These are phyloP conservation scores for Podocnemis expansa DNA, from an alignment of 2,113 vertebrate species.

Conservation along the genomic window DNA sequence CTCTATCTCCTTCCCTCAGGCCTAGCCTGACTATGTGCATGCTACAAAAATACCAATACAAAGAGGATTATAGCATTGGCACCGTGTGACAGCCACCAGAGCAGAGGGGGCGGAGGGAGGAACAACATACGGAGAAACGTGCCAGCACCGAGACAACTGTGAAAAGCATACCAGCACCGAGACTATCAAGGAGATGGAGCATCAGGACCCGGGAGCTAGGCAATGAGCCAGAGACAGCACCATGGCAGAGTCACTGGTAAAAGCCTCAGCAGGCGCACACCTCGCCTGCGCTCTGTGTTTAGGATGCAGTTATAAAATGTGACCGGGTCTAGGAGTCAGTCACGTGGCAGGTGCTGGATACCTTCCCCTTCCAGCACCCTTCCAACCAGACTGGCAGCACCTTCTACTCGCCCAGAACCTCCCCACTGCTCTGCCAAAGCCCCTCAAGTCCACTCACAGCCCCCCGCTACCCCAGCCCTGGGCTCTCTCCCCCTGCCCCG, in stretches of 20 bases:
- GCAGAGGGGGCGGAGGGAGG: not conserved
- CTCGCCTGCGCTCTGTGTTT: not conserved
- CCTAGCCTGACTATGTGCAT: not conserved
- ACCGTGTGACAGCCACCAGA: not conserved
- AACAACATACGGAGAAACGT: fast-evolving
- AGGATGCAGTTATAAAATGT: not conserved
- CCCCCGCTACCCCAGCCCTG: too few species aligned
- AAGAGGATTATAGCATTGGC: not conserved
- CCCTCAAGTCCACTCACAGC: too few species aligned
- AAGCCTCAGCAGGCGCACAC: not conserved
- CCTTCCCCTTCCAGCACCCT: not conserved
- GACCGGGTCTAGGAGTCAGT: too few species aligned
- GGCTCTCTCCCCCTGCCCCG: too few species aligned
- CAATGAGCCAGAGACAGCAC: not conserved
- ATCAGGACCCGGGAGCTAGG: too few species aligned
- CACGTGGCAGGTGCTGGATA: too few species aligned
- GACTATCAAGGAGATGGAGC: too few species aligned
- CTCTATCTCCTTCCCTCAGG: not conserved
- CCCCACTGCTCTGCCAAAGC: too few species aligned
- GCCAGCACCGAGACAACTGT: not conserved
- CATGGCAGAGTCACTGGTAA: not conserved
- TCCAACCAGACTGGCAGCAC: not conserved
- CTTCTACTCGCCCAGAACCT: not conserved
- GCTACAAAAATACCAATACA: not conserved
- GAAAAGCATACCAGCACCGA: not conserved